These are phyloP conservation scores for Naja naja DNA, from an alignment of 2,113 vertebrate genomes.

Conservation along the genomic window DNA sequence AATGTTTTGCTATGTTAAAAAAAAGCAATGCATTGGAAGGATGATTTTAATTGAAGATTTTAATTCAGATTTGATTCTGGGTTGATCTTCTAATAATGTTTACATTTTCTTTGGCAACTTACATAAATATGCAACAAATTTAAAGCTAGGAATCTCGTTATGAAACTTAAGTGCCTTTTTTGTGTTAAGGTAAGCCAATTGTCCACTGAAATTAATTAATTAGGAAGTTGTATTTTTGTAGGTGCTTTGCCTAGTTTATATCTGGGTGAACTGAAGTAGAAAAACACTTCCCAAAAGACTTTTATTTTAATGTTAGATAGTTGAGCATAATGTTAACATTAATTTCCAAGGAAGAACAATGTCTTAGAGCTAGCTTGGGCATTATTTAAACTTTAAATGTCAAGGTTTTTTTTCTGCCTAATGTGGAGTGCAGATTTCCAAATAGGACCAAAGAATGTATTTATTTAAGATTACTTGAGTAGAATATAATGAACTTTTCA, in stretches of 20 bases:
- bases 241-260: slow-evolving; percentile 20
- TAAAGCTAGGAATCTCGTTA: not conserved
- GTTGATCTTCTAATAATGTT: not conserved
- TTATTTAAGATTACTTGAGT: slow-evolving; percentile 56
- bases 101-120: not conserved
- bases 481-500: slow-evolving; percentile 51
- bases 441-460: slow-evolving; percentile 50
- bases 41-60: not conserved
- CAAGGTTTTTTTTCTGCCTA: slow-evolving; percentile 51
- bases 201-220: not conserved
- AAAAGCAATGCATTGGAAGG: not conserved
- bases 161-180: not conserved
- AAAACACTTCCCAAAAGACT: not conserved
- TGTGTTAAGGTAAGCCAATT: not conserved
- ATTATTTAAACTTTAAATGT: slow-evolving; percentile 64
- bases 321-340: slow-evolving; percentile 30
- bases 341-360: slow-evolving; percentile 52
- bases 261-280: slow-evolving; percentile 19
- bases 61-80: not conserved
- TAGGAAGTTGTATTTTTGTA: slow-evolving; percentile 1
- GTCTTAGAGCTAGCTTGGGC: slow-evolving; percentile 47
- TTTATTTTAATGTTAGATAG: slow-evolving; percentile 41
- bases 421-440: slow-evolving; percentile 53
- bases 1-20: not conserved
- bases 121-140: not conserved